Base-by-base conservation (phyloP, 2,113 vertebrate genomes). In the Corythoichthys intestinalis region DNA sequence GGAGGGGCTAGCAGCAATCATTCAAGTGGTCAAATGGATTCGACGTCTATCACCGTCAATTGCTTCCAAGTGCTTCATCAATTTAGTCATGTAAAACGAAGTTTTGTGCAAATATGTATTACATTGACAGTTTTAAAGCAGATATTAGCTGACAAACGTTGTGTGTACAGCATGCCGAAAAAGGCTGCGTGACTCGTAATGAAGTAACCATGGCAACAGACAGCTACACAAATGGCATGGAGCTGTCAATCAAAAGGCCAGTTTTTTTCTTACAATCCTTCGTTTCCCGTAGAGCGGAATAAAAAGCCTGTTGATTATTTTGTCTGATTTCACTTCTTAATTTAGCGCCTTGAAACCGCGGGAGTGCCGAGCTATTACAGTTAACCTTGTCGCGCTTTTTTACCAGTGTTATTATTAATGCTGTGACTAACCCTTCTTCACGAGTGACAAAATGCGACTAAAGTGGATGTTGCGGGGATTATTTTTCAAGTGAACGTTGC, bases 141-240 rank as follows among this genome's bases (percentile, higher is more conserved):
- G 44, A 62, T 62, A 62, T 62, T 46, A 39, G 39, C 8, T n/a
- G 37, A 2, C 17, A 20, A 20, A 41, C n/a, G 2, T 54, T 76
- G 75, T 78, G 77, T 75, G 82, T 17, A 2, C 65, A 28, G 49
- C 2, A n/a, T 11, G 20, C 20, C 20, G 56, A 37, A 37, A 15
- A 58, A 82, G 84, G 77, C 83, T 65, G 74, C 61, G 76, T 79
- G 80, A 80, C 60, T 77, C 76, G 83, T 81, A 82, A 80, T 81
- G 82, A 84, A 75, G 86, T 86, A 84, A 82, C 89, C 85, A 89
- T 90, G 83, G 86, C 81, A 90, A 88, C 85, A 74, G 78, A 78
- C 72, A 83, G 74, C 69, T 73, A 77, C 74, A 68, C 61, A 79
- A 78, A 81, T 75, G 59, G 63, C 83, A 78, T 74, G 72, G 48